phyloP scores from a whole-genome alignment of 2,888 invertebrate genomes.

The Drosophila ezoana region DNA sequence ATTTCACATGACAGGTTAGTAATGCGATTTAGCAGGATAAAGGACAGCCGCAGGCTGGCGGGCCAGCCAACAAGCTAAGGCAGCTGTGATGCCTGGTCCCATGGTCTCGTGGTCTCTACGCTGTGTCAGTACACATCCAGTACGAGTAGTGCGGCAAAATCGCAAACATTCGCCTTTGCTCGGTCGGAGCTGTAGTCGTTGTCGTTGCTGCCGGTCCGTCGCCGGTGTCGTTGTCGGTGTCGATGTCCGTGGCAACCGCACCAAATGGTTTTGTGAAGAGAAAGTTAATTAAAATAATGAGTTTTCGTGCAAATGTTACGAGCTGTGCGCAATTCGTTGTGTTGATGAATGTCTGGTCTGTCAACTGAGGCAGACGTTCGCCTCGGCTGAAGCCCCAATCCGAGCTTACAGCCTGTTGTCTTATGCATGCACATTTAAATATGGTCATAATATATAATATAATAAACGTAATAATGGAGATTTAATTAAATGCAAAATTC shows the following conservation, averaged over 20 bases:
- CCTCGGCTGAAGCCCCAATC: slow-evolving; percentile 19
- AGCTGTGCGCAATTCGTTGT: slow-evolving; percentile 52
- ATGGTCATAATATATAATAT: slow-evolving; percentile 43
- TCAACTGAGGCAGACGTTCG: slow-evolving; percentile 54
- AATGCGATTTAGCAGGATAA: slow-evolving; percentile 83
- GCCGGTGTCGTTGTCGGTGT: slow-evolving; percentile 49
- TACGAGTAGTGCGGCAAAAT: slow-evolving; percentile 50
- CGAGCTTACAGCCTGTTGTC: slow-evolving; percentile 32
- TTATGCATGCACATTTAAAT: slow-evolving; percentile 29
- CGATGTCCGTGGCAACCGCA: slow-evolving; percentile 65
- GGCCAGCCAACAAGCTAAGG: slow-evolving; percentile 26
- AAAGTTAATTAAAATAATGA: slow-evolving; percentile 84
- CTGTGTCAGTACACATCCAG: slow-evolving; percentile 16
- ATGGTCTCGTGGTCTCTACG: slow-evolving; percentile 9
- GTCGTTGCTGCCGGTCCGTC: slow-evolving; percentile 16
- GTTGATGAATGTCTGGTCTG: slow-evolving; percentile 72
- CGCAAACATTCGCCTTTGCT: slow-evolving; percentile 45
- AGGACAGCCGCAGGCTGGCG: slow-evolving; percentile 71
- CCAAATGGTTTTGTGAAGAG: slow-evolving; percentile 76
- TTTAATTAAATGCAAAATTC: slow-evolving; percentile 76
- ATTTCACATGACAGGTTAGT: slow-evolving; percentile 83
- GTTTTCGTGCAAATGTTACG: slow-evolving; percentile 73
- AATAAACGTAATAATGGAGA: slow-evolving; percentile 75
- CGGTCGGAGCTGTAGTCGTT: slow-evolving; percentile 24
- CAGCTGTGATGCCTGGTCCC: slow-evolving; percentile 41